Base-by-base conservation (phyloP, 1,140 invertebrate genomes). In the Dreissena polymorpha region DNA sequence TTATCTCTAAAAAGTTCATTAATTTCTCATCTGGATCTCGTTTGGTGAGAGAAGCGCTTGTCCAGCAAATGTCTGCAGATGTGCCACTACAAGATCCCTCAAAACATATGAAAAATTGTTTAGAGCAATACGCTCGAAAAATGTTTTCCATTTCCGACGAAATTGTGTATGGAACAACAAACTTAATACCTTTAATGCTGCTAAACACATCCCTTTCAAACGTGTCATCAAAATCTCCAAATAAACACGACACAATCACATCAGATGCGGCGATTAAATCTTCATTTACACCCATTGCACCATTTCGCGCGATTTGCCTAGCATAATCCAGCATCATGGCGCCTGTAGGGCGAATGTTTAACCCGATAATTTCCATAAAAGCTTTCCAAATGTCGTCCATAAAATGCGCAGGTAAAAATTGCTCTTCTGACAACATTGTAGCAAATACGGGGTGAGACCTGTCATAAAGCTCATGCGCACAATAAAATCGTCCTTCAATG, bases 321-420 rank as follows among this genome's bases (percentile, higher is more conserved):
- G 80, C 80, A 75, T 65, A 83, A 21, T 51, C 50, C 27, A 83
- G 49, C 16, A 83, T n/a, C 50, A 55, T 51, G 12, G 53, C 23
- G 49, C 16, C 57, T 39, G 78, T 72, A 16, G 60, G 51, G 21
- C 65, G 25, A 25, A 51, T 63, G 14, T 51, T 81, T 16, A 81
- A 25, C 29, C 70, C 78, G 25, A 73, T 53, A 12, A 10, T 13
- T 73, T 81, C n/a, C 27, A 81, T 50, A 27, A 81, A 81, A 10
- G 2, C 13, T 10, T 51, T 12, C 78, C 78, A 81, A 0, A 12
- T 16, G 12, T 64, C 8, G n/a, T 64, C 21, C 16, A 16, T 50
- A 51, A 29, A 81, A 23, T 72, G 16, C 10, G 23, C 63, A 50
- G 78, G 69, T 5, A 76, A 21, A 67, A 76, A 76, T 5, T 13